Percentiles rank a stretch among this genome's conserved stretches.
Evolutionary conservation across 35 echinoderm and acorn worm genomes (phyloP).

Genomic region (Holothuria glaberrima): DNA sequence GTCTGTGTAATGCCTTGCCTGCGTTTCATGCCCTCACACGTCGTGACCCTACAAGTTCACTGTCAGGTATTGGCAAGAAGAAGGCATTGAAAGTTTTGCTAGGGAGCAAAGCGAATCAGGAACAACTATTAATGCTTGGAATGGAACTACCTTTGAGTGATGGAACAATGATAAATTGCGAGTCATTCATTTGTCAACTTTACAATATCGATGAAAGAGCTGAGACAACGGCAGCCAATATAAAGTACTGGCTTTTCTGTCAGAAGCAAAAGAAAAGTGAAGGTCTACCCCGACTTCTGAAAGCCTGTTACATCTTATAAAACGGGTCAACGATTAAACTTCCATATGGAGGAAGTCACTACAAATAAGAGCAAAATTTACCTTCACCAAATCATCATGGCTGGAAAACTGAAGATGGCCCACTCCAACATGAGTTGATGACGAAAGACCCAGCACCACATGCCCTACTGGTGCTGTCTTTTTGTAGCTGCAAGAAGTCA

Average conservation of each 20-base stretch:
- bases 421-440: neutral
- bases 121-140: neutral
- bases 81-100: neutral
- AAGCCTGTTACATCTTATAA: neutral
- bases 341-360: neutral
- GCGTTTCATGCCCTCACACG: slow-evolving; percentile 30
- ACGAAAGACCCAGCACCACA: slow-evolving; percentile 13
- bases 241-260: slow-evolving; percentile 54
- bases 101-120: neutral
- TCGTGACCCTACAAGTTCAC: slow-evolving; percentile 41
- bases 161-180: neutral
- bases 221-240: slow-evolving; percentile 3
- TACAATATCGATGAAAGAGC: slow-evolving; percentile 13
- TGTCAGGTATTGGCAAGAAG: slow-evolving; percentile 50
- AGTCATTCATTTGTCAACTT: slow-evolving; percentile 15
- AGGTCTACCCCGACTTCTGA: slow-evolving; percentile 1
- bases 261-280: slow-evolving; percentile 34
- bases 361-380: neutral
- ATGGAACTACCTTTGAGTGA: neutral
- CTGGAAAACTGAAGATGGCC: neutral
- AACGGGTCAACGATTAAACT: neutral
- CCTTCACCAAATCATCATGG: neutral
- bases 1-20: slow-evolving; percentile 29
- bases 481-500: neutral
- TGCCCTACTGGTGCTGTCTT: neutral